phyloP scores from a whole-genome alignment of 2,888 invertebrate species.

The Meteorus colon region DNA sequence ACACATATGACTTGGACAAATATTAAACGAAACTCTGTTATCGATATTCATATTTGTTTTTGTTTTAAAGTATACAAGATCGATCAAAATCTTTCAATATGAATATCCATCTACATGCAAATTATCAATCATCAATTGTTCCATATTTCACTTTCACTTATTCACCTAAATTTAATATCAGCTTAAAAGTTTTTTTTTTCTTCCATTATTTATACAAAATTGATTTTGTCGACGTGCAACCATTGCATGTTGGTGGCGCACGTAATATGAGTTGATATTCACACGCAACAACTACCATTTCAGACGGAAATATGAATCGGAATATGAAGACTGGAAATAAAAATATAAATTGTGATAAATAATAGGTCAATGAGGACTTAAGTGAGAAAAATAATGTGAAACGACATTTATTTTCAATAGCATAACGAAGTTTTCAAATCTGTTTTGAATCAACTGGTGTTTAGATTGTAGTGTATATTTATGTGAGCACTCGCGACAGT shows the following conservation, averaged over 20 bases:
- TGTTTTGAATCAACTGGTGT: neutral
- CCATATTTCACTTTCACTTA: neutral
- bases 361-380: neutral
- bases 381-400: neutral
- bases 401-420: neutral
- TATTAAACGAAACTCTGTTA: neutral
- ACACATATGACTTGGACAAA: neutral
- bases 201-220: neutral
- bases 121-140: neutral
- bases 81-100: neutral
- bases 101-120: neutral
- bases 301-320: too few species aligned
- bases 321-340: too few species aligned
- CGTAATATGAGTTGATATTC: constrained; percentile 9
- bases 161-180: neutral
- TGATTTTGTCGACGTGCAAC: constrained; percentile 21
- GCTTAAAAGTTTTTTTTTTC: neutral
- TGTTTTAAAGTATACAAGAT: neutral
- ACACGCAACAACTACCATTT: constrained; percentile 6
- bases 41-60: neutral
- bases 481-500: neutral
- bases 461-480: neutral
- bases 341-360: neutral
- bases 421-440: neutral
- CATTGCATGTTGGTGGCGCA: neutral